A percentile compares a stretch with the other conserved stretches of the same genome.
Evolutionary conservation across 2,797 vertebrate genomes (phyloP).

Genomic region (Diceros bicornis): DNA sequence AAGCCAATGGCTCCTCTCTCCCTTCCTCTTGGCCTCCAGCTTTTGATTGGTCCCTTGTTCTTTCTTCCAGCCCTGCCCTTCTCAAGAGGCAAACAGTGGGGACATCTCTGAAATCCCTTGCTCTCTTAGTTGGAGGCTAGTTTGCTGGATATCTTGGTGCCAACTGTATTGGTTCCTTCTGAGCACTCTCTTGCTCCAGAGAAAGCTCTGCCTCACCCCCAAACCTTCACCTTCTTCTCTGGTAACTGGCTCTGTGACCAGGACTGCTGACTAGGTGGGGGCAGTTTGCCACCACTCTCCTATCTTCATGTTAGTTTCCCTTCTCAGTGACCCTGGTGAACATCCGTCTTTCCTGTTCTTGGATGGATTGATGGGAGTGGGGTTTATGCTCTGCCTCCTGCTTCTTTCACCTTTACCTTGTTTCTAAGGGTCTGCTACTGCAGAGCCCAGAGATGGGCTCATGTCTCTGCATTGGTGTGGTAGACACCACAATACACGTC

Average conservation of each 20-base stretch:
- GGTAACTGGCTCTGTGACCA: neutral
- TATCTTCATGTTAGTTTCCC: neutral
- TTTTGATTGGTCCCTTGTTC: conserved; percentile 72
- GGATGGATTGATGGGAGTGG: neutral
- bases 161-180: neutral
- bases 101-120: neutral
- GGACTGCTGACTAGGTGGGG: neutral
- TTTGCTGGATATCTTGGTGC: neutral
- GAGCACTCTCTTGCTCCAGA: neutral
- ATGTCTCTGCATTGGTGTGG: fast-evolving
- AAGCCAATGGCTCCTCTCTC: conserved; percentile 53
- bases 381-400: conserved; percentile 19
- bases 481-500: fast-evolving
- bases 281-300: neutral
- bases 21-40: conserved; percentile 49
- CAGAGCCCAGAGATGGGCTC: neutral
- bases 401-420: neutral
- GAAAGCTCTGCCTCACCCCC: neutral
- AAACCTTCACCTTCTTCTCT: neutral
- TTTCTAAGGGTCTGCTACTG: conserved; percentile 2
- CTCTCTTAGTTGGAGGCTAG: neutral
- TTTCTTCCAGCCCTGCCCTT: neutral
- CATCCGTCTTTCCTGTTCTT: neutral
- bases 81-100: neutral
- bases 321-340: neutral